Base-by-base conservation (phyloP, 2,888 invertebrate species). In the Philopedon plagiatum region DNA sequence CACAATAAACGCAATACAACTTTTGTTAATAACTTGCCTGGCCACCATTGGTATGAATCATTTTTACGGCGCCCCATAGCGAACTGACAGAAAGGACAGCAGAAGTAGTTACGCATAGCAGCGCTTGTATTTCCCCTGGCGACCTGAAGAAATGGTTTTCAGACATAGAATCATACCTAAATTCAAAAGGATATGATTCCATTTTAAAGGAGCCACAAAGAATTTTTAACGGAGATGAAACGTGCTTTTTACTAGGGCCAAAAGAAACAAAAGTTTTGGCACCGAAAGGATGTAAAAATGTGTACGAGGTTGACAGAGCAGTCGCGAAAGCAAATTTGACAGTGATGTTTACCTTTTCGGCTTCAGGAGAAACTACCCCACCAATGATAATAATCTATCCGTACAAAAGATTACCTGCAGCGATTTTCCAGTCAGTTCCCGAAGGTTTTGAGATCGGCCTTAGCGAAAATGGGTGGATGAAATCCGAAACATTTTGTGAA, bases 281-380 rank as follows among this genome's bases (percentile, higher is more conserved):
- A 1, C 19, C 1, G 34, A 64, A 54, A 65, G 65, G 65, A 1
- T 2, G 21, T 0, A 56, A 26, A 21, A 65, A 65, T 65, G 65
- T 39, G 7, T 65, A 57, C 37, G 1, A 21, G 1, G 65, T 64
- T 5, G 37, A 56, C 1, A 54, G 18, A 7, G 56, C 37, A 18
- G 11, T 21, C 18, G 5, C 56, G 0, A 80, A 79, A 72, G 77
- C 78, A 71, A 77, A 68, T 21, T 70, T 79, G 46, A 80, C 79
- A 19, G 79, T 79, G 0, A 78, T 79, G 78, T 77, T 80, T 64
- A 77, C 77, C 3, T 80, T 80, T 60, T 78, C 79, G 34, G 79
- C 79, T 57, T 62, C 68, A 37, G 79, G 78, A 21, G 54, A 71
- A 5, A 44, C 62, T 13, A 32, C 39, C 13, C 71, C 61, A 62